phyloP scores from a whole-genome alignment of 2,797 vertebrate species.

The Oreochromis grahami region DNA sequence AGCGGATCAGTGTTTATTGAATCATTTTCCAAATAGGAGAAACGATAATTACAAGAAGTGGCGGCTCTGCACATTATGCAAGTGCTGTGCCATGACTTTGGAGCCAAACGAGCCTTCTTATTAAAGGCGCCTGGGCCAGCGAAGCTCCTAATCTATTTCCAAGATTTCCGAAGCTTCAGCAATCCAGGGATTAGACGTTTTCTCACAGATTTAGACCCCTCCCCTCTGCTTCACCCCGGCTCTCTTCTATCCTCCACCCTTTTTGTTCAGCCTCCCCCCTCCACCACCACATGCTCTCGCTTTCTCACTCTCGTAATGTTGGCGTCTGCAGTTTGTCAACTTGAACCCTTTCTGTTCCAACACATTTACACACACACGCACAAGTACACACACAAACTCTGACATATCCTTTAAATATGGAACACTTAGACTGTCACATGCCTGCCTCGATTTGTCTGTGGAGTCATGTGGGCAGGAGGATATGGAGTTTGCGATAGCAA shows the following conservation, averaged over 20 bases:
- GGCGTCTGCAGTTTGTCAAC: conserved; percentile 74
- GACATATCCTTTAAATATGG: conserved; percentile 35
- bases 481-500: conserved; percentile 38
- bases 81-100: conserved; percentile 83
- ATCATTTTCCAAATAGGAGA: conserved; percentile 80
- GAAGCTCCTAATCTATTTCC: conserved; percentile 81
- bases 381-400: background rate
- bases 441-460: conserved; percentile 8
- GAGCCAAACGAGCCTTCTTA: conserved; percentile 75
- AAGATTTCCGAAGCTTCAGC: conserved; percentile 82
- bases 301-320: conserved; percentile 57
- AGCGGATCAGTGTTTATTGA: conserved; percentile 79
- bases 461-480: conserved; percentile 33
- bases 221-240: conserved; percentile 44
- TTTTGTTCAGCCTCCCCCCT: conserved; percentile 11
- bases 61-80: conserved; percentile 78
- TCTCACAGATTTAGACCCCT: conserved; percentile 75
- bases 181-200: conserved; percentile 81
- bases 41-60: conserved; percentile 81
- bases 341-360: conserved; percentile 56
- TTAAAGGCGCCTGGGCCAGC: conserved; percentile 73
- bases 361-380: conserved; percentile 15
- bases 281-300: conserved; percentile 1
- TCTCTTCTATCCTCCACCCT: conserved; percentile 31
- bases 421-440: conserved; percentile 22